Base-by-base conservation (phyloP, 2,888 invertebrate genomes). In the Dicyrtoma fusca region DNA sequence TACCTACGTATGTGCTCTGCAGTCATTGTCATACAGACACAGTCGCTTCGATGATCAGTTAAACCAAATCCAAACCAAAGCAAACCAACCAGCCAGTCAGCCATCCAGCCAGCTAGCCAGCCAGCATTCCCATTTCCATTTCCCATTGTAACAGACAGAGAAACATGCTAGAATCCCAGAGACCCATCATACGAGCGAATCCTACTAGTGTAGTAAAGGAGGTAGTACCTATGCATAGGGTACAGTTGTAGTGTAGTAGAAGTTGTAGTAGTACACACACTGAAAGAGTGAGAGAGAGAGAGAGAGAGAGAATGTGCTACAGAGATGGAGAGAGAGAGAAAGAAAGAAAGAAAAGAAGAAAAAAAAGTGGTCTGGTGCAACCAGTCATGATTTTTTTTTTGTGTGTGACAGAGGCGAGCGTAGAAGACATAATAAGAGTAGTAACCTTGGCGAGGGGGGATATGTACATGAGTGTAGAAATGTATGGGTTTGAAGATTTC, bases 341-440 rank as follows among this genome's bases (percentile, higher is more conserved):
- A 66, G 49, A 26, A 51, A 45, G 14, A 13, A 14, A 53, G 14
- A 53, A 19, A 68, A 53, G 53, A 62, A 42, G 44, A 26, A n/a
- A 68, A 49, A 69, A 49, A 69, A 69, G 62, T 62, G 62, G 69
- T 69, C 69, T 69, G 69, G 69, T 69, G 69, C 69, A 69, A 69
- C 49, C 49, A 69, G 69, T 69, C 69, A 69, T 69, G 69, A 69
- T 62, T 69, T 69, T 66, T 66, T 62, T 62, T 59, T n/a, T n/a
- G n/a, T n/a, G n/a, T 57, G 61, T 62, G 57, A 57, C 69, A 69
- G 45, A 42, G 47, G 66, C 34, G n/a, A 65, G 51, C 51, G 51
- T 51, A 47, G 47, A 47, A 64, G n/a, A 53, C 55, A 53, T 66
- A 63, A 66, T 66, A 66, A 53, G 66, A 66, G 66, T 66, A 53